These are phyloP conservation scores for Psittacula echo DNA, from an alignment of 2,797 vertebrate species.

Conservation along the genomic window DNA sequence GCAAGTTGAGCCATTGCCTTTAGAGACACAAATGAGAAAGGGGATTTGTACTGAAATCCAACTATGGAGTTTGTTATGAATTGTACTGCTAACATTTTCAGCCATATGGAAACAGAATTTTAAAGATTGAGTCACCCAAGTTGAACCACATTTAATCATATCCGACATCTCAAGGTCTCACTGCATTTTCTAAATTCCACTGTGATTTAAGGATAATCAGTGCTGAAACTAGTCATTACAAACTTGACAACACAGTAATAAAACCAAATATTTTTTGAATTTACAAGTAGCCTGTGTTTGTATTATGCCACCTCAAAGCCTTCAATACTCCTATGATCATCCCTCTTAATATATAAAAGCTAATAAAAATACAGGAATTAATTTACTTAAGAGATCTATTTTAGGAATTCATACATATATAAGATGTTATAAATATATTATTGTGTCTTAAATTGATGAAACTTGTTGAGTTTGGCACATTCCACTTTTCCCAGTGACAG, in stretches of 20 bases:
- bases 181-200: not conserved
- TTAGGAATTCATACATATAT: not conserved
- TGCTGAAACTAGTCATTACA: not conserved
- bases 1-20: not conserved
- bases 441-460: not conserved
- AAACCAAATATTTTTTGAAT: not conserved
- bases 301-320: not conserved
- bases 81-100: not conserved
- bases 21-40: not conserved
- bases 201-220: not conserved
- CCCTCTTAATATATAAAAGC: not conserved
- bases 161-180: not conserved
- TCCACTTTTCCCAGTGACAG: accelerated
- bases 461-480: not conserved
- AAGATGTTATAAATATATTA: not conserved
- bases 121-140: not conserved
- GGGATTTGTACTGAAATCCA: not conserved
- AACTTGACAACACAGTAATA: not conserved
- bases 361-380: not conserved
- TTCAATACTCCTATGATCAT: not conserved
- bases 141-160: not conserved
- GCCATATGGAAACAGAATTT: not conserved
- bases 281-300: not conserved
- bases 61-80: not conserved
- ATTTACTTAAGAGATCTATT: not conserved